phyloP scores from a whole-genome alignment of 2,888 invertebrate species.

The Calliphora vomitoria region DNA sequence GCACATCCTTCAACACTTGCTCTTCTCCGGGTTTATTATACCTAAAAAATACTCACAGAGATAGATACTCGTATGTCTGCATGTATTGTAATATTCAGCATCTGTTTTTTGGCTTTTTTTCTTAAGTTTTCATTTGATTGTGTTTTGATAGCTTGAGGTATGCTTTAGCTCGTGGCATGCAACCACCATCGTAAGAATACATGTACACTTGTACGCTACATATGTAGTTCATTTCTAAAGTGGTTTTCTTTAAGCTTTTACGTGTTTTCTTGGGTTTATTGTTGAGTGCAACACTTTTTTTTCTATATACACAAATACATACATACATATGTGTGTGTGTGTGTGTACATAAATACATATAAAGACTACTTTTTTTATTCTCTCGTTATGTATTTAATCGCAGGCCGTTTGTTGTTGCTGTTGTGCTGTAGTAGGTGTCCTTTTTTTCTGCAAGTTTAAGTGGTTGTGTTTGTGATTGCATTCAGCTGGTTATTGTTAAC shows the following conservation, averaged over 20 bases:
- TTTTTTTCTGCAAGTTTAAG: constrained; percentile 44
- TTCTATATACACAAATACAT: background rate
- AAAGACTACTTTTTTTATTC: background rate
- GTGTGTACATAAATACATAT: too few relatives aligned
- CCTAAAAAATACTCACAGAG: background rate
- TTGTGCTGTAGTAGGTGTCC: constrained; percentile 49
- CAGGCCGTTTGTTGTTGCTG: constrained; percentile 46
- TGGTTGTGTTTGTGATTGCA: constrained; percentile 35
- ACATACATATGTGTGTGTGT: background rate
- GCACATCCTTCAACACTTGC: constrained; percentile 69
- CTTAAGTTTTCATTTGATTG: constrained; percentile 52
- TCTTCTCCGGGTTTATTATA: constrained; percentile 45
- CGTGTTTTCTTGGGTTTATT: constrained; percentile 50
- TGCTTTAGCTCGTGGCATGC: constrained; percentile 71
- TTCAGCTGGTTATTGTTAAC: constrained; percentile 44
- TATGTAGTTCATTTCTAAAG: constrained; percentile 51
- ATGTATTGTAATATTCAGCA: constrained; percentile 39
- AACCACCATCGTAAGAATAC: constrained; percentile 46
- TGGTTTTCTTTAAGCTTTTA: constrained; percentile 66
- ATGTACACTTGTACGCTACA: constrained; percentile 8
- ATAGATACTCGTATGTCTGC: background rate
- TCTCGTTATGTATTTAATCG: constrained; percentile 45
- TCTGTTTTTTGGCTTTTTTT: constrained; percentile 58
- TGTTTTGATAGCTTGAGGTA: constrained; percentile 66
- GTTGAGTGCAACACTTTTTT: constrained; percentile 35